Base-by-base conservation (phyloP, 2,113 vertebrate species). In the Catharus bicknelli region DNA sequence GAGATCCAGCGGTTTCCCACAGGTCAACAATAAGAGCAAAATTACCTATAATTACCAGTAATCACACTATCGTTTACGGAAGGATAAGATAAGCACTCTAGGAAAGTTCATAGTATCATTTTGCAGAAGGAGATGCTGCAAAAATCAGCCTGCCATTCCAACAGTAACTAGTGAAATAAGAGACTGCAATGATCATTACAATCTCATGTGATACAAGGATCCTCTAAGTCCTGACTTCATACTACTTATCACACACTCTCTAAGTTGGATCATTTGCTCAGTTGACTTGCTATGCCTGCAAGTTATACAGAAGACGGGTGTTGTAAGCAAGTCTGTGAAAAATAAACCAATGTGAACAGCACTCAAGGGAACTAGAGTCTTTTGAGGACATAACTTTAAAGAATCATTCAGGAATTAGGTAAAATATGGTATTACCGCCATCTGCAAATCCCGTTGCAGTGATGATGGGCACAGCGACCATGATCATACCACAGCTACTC, bases 381-480 rank as follows among this genome's bases (percentile, higher is more conserved):
- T 83, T 66, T 55, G 34, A 78, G 69, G 34, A 86, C 1, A 3
- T 9, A 83, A 53, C 34, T 67, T 90, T 53, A 87, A 92, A 69
- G 13, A 83, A 77, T 51, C 21, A 77, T 58, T 94, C 86, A 83
- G 73, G 77, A 94, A 90, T 57, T 5, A 79, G 95, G 40, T 38
- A 48, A 91, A 93, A 94, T 90, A 80, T 50, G 5, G 58, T 83
- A 89, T 98, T 97, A 99, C 99, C 99, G 7, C 98, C 98, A 97
- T 99, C 99, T 47, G 99, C 99, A 95, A 99, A 99, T 94, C 99
- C 99, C 0, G 98, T 99, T 51, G 99, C 99, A 0, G 99, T 99
- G 97, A 99, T 99, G 96, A 99, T 99, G n/a, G 99, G 99, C 90
- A 99, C 98, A 26, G 99, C 99, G 5, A 99, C 99, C 99, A 99